Percentiles rank a stretch among this genome's conserved stretches.
phyloP scores from a whole-genome alignment of 1,140 invertebrate genomes.

The Drosophila bocki region DNA sequence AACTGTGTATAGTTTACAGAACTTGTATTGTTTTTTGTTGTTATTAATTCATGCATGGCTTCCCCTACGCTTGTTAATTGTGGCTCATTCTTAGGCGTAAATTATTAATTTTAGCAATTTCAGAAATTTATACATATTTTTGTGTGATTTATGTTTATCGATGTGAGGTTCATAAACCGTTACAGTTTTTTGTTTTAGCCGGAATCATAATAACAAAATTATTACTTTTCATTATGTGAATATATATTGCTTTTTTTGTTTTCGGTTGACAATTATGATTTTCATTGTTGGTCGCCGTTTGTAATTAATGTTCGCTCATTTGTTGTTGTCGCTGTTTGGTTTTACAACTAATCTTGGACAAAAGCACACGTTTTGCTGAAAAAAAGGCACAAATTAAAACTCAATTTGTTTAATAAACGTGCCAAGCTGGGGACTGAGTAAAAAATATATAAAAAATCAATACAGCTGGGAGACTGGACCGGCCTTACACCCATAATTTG shows the following conservation, averaged over 20 bases:
- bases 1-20: constrained; percentile 15
- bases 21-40: constrained; percentile 36
- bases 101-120: constrained; percentile 61
- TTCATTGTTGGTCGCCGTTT: constrained; percentile 41
- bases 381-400: constrained; percentile 26
- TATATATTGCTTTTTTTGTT: constrained; percentile 33
- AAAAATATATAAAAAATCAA: neutral
- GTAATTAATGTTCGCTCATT: constrained; percentile 75
- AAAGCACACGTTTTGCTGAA: constrained; percentile 16
- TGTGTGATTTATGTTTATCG: constrained; percentile 64
- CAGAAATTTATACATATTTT: constrained; percentile 51
- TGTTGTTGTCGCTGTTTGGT: constrained; percentile 61
- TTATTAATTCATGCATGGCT: constrained; percentile 24
- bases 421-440: neutral
- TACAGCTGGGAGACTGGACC: neutral
- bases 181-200: constrained; percentile 69
- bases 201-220: constrained; percentile 45
- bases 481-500: neutral
- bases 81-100: constrained; percentile 51
- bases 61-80: constrained; percentile 55
- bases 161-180: constrained; percentile 65
- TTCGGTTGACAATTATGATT: constrained; percentile 34
- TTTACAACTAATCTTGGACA: constrained; percentile 59
- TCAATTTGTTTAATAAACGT: constrained; percentile 19
- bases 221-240: constrained; percentile 27